Conservation (phyloP, 2,888 invertebrate genomes). For the Drosophila neonasuta region DNA sequence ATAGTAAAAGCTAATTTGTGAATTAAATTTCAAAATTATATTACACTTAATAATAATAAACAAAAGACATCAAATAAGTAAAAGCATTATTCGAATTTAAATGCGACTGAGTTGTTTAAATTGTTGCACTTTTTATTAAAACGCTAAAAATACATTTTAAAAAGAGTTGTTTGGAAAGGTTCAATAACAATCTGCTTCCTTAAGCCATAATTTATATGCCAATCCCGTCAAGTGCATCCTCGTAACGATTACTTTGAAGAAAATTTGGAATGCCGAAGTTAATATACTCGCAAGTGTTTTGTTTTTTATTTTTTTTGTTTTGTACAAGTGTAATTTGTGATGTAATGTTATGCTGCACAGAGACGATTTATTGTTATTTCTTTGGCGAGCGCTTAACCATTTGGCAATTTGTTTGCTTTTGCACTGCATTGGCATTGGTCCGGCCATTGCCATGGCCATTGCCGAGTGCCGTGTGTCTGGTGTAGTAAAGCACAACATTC, state of each 20-base stretch:
- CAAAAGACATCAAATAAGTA: too few relatives aligned
- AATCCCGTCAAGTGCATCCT: slow-evolving; percentile 10
- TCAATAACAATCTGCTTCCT: not conserved
- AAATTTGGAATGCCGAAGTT: slow-evolving; percentile 6
- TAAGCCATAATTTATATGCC: slow-evolving; percentile 1
- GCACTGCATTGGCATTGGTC: slow-evolving; percentile 37
- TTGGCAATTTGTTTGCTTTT: slow-evolving; percentile 59
- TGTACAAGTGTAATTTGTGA: slow-evolving; percentile 29
- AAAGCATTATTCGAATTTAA: too few relatives aligned
- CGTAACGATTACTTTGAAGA: not conserved
- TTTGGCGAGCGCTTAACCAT: slow-evolving; percentile 42
- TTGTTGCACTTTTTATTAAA: too few relatives aligned
- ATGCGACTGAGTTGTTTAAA: too few relatives aligned
- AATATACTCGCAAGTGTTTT: slow-evolving; percentile 5
- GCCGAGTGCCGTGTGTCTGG: not conserved
- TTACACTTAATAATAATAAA: too few relatives aligned
- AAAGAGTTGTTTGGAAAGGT: not conserved
- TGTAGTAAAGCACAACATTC: slow-evolving; percentile 19
- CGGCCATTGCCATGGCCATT: slow-evolving; percentile 20
- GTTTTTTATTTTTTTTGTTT: not conserved
- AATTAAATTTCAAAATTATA: too few relatives aligned
- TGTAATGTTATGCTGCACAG: slow-evolving; percentile 35
- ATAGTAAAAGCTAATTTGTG: not conserved
- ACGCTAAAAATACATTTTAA: not conserved
- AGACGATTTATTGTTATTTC: slow-evolving; percentile 39